Evolutionary conservation across 1,140 invertebrate species (phyloP).

Genomic region (Pogonomyrmex barbatus): DNA sequence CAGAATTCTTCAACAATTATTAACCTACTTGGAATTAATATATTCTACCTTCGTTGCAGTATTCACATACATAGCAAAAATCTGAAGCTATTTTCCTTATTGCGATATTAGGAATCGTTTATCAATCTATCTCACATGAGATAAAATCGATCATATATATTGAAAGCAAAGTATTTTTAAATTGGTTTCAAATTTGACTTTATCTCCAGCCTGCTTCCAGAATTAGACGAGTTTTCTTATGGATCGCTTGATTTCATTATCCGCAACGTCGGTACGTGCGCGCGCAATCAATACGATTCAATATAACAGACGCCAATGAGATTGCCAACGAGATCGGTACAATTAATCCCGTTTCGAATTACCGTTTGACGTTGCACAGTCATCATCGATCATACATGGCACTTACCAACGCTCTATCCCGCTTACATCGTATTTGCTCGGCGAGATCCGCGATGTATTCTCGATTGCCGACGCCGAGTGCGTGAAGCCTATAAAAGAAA

Average conservation of each 20-base stretch:
- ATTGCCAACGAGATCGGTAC: conserved; percentile 28
- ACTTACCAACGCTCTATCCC: conserved; percentile 78
- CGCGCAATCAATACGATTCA: conserved; percentile 32
- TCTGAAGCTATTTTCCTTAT: no score
- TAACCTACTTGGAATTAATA: background rate
- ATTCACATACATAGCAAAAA: background rate
- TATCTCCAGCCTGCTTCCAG: background rate
- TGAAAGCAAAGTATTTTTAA: background rate
- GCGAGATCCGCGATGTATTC: conserved; percentile 80
- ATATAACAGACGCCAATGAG: conserved; percentile 24
- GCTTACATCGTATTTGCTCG: conserved; percentile 81
- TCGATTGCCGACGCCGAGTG: conserved; percentile 73
- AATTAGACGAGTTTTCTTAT: background rate
- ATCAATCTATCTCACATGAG: background rate
- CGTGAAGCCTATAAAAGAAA: conserved; percentile 76
- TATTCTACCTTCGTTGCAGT: background rate
- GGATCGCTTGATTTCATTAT: conserved; percentile 12
- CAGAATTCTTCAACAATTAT: background rate
- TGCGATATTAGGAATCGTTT: no score
- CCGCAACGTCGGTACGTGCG: background rate
- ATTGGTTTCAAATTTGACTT: background rate
- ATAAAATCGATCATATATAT: background rate
- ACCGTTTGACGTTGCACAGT: conserved; percentile 41
- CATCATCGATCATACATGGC: conserved; percentile 45
- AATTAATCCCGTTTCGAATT: conserved; percentile 45